phyloP scores from a whole-genome alignment of 1,140 invertebrate species.

The Zaprionus gabonicus region DNA sequence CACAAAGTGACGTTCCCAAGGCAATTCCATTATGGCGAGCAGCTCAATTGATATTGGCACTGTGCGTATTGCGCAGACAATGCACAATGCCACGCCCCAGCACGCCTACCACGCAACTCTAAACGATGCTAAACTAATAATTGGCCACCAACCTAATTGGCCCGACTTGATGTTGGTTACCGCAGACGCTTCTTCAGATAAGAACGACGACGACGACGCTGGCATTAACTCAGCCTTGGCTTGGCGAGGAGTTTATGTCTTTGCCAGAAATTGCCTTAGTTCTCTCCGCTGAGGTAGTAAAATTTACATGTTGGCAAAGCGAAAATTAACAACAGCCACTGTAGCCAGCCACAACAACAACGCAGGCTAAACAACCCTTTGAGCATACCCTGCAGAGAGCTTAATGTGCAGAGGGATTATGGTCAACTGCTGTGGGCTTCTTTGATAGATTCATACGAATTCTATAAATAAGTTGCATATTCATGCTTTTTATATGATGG shows the following conservation, averaged over 20 bases:
- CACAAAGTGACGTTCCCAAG: slow-evolving; percentile 79
- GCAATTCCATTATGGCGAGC: slow-evolving; percentile 76
- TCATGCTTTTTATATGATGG: too few species aligned
- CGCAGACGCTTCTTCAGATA: neutral
- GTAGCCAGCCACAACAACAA: slow-evolving; percentile 20
- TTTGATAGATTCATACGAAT: neutral
- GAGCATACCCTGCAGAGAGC: neutral
- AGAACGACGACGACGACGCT: neutral
- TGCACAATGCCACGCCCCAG: neutral
- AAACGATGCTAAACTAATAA: slow-evolving; percentile 52
- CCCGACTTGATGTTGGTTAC: slow-evolving; percentile 1
- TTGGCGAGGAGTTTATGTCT: slow-evolving; percentile 2
- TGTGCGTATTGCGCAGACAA: slow-evolving; percentile 46
- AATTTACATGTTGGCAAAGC: slow-evolving; percentile 57
- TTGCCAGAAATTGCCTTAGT: neutral
- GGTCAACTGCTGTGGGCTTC: neutral
- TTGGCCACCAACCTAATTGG: slow-evolving; percentile 39
- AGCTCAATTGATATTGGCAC: slow-evolving; percentile 77
- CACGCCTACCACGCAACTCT: slow-evolving; percentile 5
- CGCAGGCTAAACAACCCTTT: slow-evolving; percentile 1
- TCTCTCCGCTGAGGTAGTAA: slow-evolving; percentile 18
- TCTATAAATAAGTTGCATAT: neutral
- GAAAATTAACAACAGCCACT: slow-evolving; percentile 56
- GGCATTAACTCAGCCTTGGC: neutral
- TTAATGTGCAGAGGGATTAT: neutral